phyloP scores from a whole-genome alignment of 2,888 invertebrate species.

The Psococerastis gibbosa region DNA sequence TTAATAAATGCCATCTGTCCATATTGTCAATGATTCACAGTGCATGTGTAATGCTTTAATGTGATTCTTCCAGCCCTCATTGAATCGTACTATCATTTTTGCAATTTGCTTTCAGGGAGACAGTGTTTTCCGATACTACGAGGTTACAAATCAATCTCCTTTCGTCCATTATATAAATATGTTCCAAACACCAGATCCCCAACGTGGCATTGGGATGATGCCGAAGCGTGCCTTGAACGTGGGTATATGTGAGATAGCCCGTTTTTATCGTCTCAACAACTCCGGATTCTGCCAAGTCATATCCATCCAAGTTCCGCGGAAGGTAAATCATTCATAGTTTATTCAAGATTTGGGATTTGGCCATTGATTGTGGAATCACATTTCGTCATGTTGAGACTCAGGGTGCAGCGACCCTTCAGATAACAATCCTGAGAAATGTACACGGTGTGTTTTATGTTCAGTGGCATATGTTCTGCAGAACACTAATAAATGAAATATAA shows the following conservation, averaged over 20 bases:
- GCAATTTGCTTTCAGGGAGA: slow-evolving; percentile 45
- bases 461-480: no score
- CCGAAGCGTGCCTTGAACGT: slow-evolving; percentile 95
- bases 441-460: no score
- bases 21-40: no score
- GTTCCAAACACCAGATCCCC: slow-evolving; percentile 94
- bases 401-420: no score
- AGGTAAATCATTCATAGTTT: no score
- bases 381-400: no score
- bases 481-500: no score
- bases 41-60: neutral
- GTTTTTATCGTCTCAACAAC: slow-evolving; percentile 91
- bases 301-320: slow-evolving; percentile 96
- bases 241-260: slow-evolving; percentile 79
- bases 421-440: no score
- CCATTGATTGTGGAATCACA: no score
- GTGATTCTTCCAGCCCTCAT: slow-evolving; percentile 5
- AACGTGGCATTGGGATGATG: slow-evolving; percentile 94
- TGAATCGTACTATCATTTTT: no score
- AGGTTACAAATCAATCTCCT: slow-evolving; percentile 80
- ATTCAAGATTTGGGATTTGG: no score
- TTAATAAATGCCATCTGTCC: no score
- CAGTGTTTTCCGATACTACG: slow-evolving; percentile 90
- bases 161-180: slow-evolving; percentile 95
- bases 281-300: slow-evolving; percentile 84